Conservation (phyloP, 2,797 vertebrate genomes). For the Clarias laeviceps region DNA sequence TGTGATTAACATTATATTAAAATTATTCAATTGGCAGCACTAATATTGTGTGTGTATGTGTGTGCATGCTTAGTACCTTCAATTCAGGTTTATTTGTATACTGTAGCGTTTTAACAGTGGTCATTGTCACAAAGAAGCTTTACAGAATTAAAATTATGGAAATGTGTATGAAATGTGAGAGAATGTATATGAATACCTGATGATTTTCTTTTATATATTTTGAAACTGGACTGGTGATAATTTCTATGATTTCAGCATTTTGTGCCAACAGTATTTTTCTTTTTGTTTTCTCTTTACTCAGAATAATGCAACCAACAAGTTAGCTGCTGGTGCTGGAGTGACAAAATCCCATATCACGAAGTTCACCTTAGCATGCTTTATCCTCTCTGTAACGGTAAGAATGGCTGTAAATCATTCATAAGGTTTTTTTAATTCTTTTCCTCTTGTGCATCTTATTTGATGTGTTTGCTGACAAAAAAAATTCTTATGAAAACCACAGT, state of each 20-base stretch:
- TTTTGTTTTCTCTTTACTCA: slow-evolving; percentile 59
- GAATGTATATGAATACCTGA: too few species aligned
- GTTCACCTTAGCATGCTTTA: slow-evolving; percentile 94
- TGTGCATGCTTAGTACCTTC: too few species aligned
- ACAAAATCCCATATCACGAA: slow-evolving; percentile 93
- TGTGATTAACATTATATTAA: too few species aligned
- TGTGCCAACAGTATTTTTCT: not conserved
- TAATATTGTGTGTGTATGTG: too few species aligned
- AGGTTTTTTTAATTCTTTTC: not conserved
- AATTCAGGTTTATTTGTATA: too few species aligned
- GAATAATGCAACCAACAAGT: slow-evolving; percentile 95
- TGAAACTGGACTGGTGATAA: too few species aligned
- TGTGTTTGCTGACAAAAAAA: not conserved
- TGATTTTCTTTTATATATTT: not conserved
- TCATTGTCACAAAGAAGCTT: too few species aligned
- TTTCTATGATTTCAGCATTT: not conserved
- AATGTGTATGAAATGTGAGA: too few species aligned
- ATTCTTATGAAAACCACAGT: not conserved
- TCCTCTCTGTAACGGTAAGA: slow-evolving; percentile 93
- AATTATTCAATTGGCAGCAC: too few species aligned
- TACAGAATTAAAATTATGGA: too few species aligned
- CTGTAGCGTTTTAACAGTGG: too few species aligned
- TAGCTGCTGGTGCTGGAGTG: slow-evolving; percentile 77
- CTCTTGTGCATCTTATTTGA: not conserved
- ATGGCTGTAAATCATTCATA: not conserved